Percentiles rank a stretch among this genome's conserved stretches.
These are phyloP conservation scores for Amazona guildingii DNA, from an alignment of 2,113 vertebrate species.

Conservation along the genomic window DNA sequence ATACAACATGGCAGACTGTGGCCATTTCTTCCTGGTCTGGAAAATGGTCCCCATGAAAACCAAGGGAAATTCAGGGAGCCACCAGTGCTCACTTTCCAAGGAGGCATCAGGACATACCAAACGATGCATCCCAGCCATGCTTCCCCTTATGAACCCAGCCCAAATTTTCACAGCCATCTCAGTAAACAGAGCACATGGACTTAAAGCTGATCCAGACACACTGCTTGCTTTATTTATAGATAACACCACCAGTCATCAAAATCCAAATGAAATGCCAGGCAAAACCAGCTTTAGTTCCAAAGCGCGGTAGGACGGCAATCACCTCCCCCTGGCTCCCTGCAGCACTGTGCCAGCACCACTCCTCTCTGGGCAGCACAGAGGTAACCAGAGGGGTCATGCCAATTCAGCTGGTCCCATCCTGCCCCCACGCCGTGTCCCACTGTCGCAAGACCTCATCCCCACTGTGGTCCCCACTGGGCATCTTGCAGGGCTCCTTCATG, in stretches of 20 bases:
- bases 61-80: background rate
- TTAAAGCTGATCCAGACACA: background rate
- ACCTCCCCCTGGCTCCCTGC: background rate
- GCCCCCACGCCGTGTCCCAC: fast-evolving
- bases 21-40: background rate
- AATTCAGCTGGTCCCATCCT: background rate
- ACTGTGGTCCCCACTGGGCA: background rate
- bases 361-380: background rate
- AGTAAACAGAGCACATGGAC: background rate
- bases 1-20: background rate
- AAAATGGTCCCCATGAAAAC: background rate
- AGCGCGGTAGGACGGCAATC: background rate
- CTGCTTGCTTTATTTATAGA: background rate
- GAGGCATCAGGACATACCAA: background rate
- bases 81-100: fast-evolving
- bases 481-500: background rate
- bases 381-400: fast-evolving
- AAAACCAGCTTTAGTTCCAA: background rate
- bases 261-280: background rate
- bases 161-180: background rate
- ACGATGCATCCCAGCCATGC: background rate
- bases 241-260: background rate
- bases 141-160: background rate
- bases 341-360: background rate
- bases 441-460: background rate